Conservation (phyloP, 2,888 invertebrate species). For the Hydroisotoma schaefferi region DNA sequence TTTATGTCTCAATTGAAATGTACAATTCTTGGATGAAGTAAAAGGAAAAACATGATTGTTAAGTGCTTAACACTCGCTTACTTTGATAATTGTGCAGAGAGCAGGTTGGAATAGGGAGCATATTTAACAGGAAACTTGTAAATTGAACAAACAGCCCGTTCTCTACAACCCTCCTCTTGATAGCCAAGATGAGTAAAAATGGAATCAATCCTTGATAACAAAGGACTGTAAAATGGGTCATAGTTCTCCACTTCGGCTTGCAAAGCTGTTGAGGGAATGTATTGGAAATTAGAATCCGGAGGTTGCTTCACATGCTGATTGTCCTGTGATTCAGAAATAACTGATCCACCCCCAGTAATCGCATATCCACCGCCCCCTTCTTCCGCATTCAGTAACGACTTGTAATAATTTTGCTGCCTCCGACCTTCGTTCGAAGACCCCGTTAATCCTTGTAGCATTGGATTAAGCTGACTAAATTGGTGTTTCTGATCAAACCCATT, state of each 20-base stretch:
- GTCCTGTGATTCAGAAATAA: constrained; percentile 17
- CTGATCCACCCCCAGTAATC: constrained; percentile 3
- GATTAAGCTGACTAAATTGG: constrained; percentile 26
- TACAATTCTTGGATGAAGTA: no score
- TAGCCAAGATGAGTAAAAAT: constrained; percentile 69
- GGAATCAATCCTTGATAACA: constrained; percentile 72
- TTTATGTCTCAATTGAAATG: no score
- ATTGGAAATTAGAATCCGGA: constrained; percentile 21
- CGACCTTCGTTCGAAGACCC: constrained; percentile 20
- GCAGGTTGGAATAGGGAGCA: constrained; percentile 79
- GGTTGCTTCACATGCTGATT: background rate
- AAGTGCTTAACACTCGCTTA: constrained; percentile 55
- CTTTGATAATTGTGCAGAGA: constrained; percentile 85
- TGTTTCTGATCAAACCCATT: constrained; percentile 24
- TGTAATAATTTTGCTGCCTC: constrained; percentile 19
- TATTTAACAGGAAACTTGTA: constrained; percentile 77
- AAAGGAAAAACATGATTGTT: no score
- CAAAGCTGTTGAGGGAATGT: constrained; percentile 43
- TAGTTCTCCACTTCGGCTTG: constrained; percentile 55
- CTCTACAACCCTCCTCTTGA: constrained; percentile 67
- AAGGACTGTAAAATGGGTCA: constrained; percentile 81
- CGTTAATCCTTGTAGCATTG: constrained; percentile 20
- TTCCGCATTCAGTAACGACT: constrained; percentile 10
- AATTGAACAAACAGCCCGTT: constrained; percentile 76
- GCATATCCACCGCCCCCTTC: constrained; percentile 2